phyloP scores from a whole-genome alignment of 2,888 invertebrate genomes.

The Anoncus sp. region DNA sequence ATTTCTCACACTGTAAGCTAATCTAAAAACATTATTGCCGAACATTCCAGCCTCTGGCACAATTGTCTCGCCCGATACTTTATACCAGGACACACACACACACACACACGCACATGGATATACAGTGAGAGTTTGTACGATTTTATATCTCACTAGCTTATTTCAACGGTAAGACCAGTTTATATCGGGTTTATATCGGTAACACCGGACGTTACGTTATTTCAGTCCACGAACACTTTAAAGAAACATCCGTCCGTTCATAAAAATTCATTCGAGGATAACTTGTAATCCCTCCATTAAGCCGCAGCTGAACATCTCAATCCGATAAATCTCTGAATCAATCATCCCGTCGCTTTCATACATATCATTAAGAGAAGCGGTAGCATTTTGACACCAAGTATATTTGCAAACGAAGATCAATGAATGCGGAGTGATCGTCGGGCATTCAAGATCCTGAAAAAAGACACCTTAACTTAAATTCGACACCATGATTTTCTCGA shows the following conservation, averaged over 20 bases:
- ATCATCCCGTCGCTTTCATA: slow-evolving; percentile 2
- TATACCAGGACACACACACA: slow-evolving; percentile 6
- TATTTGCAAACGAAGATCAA: too few species aligned
- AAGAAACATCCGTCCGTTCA: slow-evolving; percentile 48
- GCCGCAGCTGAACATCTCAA: slow-evolving; percentile 30
- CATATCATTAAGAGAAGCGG: not conserved
- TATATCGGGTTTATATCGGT: slow-evolving; percentile 19
- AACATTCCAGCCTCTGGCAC: slow-evolving; percentile 40
- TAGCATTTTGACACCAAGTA: too few species aligned
- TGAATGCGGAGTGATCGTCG: too few species aligned
- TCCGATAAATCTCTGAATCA: slow-evolving; percentile 40
- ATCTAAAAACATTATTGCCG: slow-evolving; percentile 52
- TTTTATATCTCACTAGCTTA: slow-evolving; percentile 19
- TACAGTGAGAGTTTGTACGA: not conserved
- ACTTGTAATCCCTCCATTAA: slow-evolving; percentile 45
- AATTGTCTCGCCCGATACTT: slow-evolving; percentile 32
- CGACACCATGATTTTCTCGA: too few species aligned
- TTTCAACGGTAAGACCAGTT: slow-evolving; percentile 48
- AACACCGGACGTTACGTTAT: slow-evolving; percentile 41
- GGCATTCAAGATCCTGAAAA: too few species aligned
- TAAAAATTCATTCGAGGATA: slow-evolving; percentile 5
- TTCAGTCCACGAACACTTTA: slow-evolving; percentile 35
- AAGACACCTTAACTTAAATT: too few species aligned
- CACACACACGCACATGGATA: not conserved
- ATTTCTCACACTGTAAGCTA: slow-evolving; percentile 55